phyloP scores from a whole-genome alignment of 2,113 vertebrate genomes.

The Thalassarche chlororhynchos region DNA sequence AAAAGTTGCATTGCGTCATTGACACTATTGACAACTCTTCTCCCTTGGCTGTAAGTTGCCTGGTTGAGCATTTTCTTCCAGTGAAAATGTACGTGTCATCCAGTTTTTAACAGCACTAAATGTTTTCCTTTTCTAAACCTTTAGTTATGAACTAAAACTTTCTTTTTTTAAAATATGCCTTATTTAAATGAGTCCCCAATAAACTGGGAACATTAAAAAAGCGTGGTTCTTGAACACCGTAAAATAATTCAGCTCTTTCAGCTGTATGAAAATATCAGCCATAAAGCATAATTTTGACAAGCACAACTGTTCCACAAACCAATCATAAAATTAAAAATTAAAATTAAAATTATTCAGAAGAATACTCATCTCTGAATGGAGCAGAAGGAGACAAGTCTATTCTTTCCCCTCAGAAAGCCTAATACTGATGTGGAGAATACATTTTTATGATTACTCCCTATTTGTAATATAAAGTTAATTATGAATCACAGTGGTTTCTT shows the following conservation, averaged over 20 bases:
- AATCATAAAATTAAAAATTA: background rate
- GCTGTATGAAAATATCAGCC: background rate
- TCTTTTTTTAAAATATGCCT: background rate
- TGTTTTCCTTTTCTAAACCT: background rate
- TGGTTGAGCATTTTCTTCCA: background rate
- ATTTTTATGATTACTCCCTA: background rate
- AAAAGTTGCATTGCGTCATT: background rate
- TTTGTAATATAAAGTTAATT: background rate
- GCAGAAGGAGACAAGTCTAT: background rate
- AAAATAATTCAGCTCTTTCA: background rate
- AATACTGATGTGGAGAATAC: background rate
- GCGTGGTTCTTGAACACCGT: background rate
- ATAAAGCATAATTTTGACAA: background rate
- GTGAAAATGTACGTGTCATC: background rate
- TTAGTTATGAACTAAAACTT: background rate
- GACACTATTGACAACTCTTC: background rate
- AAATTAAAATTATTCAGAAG: background rate
- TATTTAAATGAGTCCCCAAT: background rate
- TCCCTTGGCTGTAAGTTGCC: background rate
- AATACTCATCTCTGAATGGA: background rate
- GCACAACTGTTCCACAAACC: background rate
- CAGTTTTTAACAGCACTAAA: background rate
- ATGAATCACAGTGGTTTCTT: background rate
- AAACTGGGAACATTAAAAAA: background rate
- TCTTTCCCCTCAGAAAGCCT: background rate